Evolutionary conservation across 2,113 vertebrate species (phyloP), one percentile per base, ranked within the genome.

Genomic region (Leptosomus discolor): DNA sequence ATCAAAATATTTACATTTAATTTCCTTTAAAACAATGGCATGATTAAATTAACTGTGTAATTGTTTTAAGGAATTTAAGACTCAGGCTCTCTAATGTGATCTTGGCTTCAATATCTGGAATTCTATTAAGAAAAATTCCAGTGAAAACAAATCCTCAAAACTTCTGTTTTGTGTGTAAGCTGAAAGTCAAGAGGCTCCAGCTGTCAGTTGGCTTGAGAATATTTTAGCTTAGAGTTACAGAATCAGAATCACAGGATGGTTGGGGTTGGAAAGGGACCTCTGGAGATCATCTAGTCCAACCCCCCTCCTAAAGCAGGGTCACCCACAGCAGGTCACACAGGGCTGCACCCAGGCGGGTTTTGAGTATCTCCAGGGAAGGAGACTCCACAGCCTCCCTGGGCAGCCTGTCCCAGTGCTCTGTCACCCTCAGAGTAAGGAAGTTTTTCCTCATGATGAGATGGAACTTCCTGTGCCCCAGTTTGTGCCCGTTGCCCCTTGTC

Each of bases 41-140:
- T 43, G 70, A 94, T 96, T 94, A 71, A 94, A 95, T 97, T 95
- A 93, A 82, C 81, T 57, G 23, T 51, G 70, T 94, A 85, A 92
- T 91, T 96, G 76, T 89, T 91, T 96, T 84, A 87, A 89, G 73
- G 74, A 90, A 75, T 68, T 57, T 75, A 82, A 89, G 84, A 73
- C 84, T 68, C n/a, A 5, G 30, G 23, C 89, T 95, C 53, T 87
- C 57, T 88, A 57, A 94, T 69, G 29, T 61, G 89, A 92, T 39
- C 67, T 95, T 90, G 84, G 74, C 91, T 94, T 94, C 78, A 34
- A 15, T 60, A 82, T 48, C 61, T 60, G 51, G 50, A 90, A 50
- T 75, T 92, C 32, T 88, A 9, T 85, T 83, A 88, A 65, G 84
- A 87, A 92, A 91, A 85, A 90, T 48, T 65, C 65, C 83, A 39